Base-by-base conservation (phyloP, 2,888 invertebrate species). In the Aspidapion aeneum region DNA sequence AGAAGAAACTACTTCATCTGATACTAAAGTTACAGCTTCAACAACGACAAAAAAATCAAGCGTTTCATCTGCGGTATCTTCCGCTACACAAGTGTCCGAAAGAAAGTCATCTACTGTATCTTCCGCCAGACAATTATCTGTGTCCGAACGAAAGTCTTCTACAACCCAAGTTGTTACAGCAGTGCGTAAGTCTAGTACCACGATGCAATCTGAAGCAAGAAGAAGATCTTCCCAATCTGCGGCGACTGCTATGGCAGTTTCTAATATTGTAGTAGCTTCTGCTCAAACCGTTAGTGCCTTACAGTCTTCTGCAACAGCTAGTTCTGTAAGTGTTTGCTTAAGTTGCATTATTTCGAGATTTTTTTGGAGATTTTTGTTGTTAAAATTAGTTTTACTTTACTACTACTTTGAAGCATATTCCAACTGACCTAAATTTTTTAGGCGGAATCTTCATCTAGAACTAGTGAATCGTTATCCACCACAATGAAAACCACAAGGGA, bases 401-500 rank as follows among this genome's bases (percentile, higher is more conserved):
- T n/a, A n/a, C n/a, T n/a, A n/a, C n/a, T n/a, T n/a, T n/a, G n/a
- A n/a, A n/a, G n/a, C n/a, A n/a, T n/a, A n/a, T n/a, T n/a, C n/a
- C n/a, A n/a, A n/a, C n/a, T n/a, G n/a, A n/a, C n/a, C n/a, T n/a
- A n/a, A n/a, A 35, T 35, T 35, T 35, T 35, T 3, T 35, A 35
- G 35, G 35, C 35, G 12, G 35, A 35, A 35, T 35, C 35, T 12
- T 35, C 35, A 7, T 35, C 35, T 12, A 35, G 35, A 35, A 35
- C 35, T 12, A 58, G 21, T 18, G 72, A 72, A 20, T 66, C 68
- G 1, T 64, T 70, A 51, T 69, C 71, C 0, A 20, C 66, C 1
- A 68, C 63, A 5, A 55, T 68, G 63, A 65, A 69, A 60, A 68
- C 64, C 3, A 64, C 66, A 19, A 63, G 66, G 12, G 73, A 71